Evolutionary conservation across 2,888 invertebrate genomes (phyloP), one percentile per base, ranked within the genome.

Genomic region (Malacosoma neustria): DNA sequence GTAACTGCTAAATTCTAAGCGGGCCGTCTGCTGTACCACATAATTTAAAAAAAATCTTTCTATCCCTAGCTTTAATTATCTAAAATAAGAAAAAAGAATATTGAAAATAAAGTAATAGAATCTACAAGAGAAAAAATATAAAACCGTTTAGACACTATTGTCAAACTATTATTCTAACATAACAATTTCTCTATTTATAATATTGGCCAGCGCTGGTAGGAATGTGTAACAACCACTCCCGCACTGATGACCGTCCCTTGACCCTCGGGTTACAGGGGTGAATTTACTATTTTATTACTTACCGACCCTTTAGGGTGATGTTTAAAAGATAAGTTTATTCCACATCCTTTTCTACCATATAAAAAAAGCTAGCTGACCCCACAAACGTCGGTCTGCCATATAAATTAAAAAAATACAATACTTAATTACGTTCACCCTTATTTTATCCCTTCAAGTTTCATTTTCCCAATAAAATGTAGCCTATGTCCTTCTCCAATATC

Each of bases 131-230:
- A n/a, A n/a, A n/a, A n/a, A n/a, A n/a, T n/a, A n/a, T n/a, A 22
- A 9, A 22, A 22, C 22, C 9, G 22, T 22, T 9, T 22, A 22
- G 22, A 22, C 22, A 9, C 22, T 22, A 22, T 22, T 22, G 22
- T 22, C 5, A 9, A 7, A 1, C 6, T 7, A 4, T 9, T 22
- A 22, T 9, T 7, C 22, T 7, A 22, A 22, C 22, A 22, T 2
- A 22, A 22, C 22, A 22, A 22, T 22, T 22, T 22, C 22, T 22
- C 29, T 13, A 47, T 39, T 34, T 9, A 22, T 7, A 22, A 22
- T 9, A 3, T 22, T 22, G 5, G 22, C 9, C 22, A 2, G 22
- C 9, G 6, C 22, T 22, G 6, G 22, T 22, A 22, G 22, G 5
- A 22, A 22, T 22, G 22, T 22, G 22, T 22, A 22, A 22, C 22